Evolutionary conservation across 1,140 invertebrate species (phyloP), one percentile per base, ranked within the genome.

Genomic region (Hyles vespertilio): DNA sequence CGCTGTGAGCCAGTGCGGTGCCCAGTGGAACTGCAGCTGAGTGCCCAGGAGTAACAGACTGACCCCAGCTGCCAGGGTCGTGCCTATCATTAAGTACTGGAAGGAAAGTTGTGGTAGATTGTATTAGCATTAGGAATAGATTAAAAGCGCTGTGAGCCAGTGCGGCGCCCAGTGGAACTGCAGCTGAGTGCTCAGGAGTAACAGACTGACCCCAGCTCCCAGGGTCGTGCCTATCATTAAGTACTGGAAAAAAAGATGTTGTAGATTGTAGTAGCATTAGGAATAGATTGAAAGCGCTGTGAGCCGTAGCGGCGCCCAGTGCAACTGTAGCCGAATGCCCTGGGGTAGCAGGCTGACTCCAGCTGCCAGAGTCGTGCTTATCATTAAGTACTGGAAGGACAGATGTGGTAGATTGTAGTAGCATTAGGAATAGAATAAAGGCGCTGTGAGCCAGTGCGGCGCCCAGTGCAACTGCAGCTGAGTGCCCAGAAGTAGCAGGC

Each of bases 251-350:
- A 51, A 49, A 47, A 53, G 46, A 11, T 9, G n/a, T 2, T 5
- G 10, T 11, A n/a, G 5, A 5, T n/a, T 47, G n/a, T 47, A 47
- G n/a, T 1, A 47, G 12, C 7, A 2, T 11, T 11, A 85, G 0
- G 51, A 61, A 49, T 85, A 87, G 22, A 87, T 47, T 47, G 1
- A 11, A 47, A 47, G 46, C 36, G 77, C 78, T 0, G 84, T 84
- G 51, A 78, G 67, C 77, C 76, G 81, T 32, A 75, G 69, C 0
- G 84, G 80, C 0, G 69, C 81, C 75, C 76, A 85, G 34, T 63
- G 65, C 3, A 69, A 54, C 2, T 77, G 70, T 7, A 85, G 69
- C 56, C 85, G 82, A 0, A 64, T 63, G 0, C 77, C 84, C 0
- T 84, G 60, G 0, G 84, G 55, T 1, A 81, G 56, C 0, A 67